Base-by-base conservation (phyloP, 2,797 vertebrate species). In the Synaphobranchus kaupii region DNA sequence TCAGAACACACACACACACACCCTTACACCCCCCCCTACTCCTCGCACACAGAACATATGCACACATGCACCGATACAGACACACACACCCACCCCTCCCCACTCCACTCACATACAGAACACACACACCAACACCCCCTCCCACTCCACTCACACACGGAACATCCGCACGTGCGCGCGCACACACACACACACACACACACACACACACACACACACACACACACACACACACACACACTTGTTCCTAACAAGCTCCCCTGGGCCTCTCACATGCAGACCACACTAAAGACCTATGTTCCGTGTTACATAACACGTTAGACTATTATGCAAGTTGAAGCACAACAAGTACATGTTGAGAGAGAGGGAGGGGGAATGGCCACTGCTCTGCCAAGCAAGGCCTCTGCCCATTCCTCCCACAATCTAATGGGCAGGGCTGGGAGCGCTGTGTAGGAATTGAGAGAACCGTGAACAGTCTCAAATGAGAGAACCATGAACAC, bases 261-360 rank as follows among this genome's bases (percentile, higher is more conserved):
- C 76, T 80, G 39, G 76, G 76, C 44, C 76, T 80, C 17, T 22
- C 76, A n/a, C 76, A 80, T 56, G 66, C 82, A 84, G 60, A 13
- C 71, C 76, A 83, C 44, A 71, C 58, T 58, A 84, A 54, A 52
- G 85, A 25, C 31, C 60, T 6, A 50, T 47, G 56, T 81, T 73
- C n/a, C 20, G 0, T 3, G 68, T 88, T 88, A 86, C 54, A 63
- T 80, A 78, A 88, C 88, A 39, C 25, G 4, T 85, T 31, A 34
- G 81, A 66, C 84, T 56, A 63, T 81, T 63, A 34, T 81, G 28
- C n/a, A 80, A 68, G 44, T 76, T 58, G 44, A 54, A 60, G 56
- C 87, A 44, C 85, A 63, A 44, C 85, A 63, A 15, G 87, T 88
- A 86, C 0, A 83, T 0, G 68, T 0, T 39, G 13, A n/a, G 44